Base-by-base conservation (phyloP, 1,140 invertebrate species). In the Drosophila ficusphila region DNA sequence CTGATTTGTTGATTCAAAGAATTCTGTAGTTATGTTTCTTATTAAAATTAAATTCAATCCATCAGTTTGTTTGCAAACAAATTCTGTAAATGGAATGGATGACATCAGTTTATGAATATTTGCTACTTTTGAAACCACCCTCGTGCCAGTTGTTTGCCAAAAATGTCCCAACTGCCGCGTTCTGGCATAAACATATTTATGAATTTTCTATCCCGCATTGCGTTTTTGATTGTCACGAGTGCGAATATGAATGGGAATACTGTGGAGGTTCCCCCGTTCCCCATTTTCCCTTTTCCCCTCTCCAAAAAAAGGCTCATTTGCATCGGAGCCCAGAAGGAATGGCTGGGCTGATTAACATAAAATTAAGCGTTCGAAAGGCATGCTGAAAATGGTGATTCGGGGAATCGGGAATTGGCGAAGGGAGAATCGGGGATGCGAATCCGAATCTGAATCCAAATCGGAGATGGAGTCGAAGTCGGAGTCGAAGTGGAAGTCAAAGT, bases 121-220 rank as follows among this genome's bases (percentile, higher is more conserved):
- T 0, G 31, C 3, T 19, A n/a, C 46, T 48, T 21, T 18, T 9
- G 5, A 9, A 19, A 4, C 52, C 14, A 2, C 18, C 23, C 39
- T 41, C 8, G 12, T 18, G 18, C 31, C 23, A 9, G n/a, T 58
- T 9, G 11, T 4, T 3, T 2, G 16, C 8, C 4, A 9, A 19
- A 47, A 39, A 36, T 33, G 23, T 31, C 9, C 33, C 21, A 14
- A 33, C 42, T 67, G 39, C 64, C 6, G 19, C 4, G 29, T 19
- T 19, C 18, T 58, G 31, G 33, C 58, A 74, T 65, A 74, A 74
- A 74, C 60, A 74, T 74, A 74, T 74, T 74, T 74, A 74, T 74
- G 71, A 74, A 74, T 74, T 73, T 74, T 74, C 71, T 74, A 74
- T 74, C 74, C 51, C 74, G 48, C 60, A 67, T 76, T 76, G 73